A percentile compares a stretch with the other conserved stretches of the same genome.
Evolutionary conservation across 53 echinoderm and acorn worm genomes (phyloP).

Genomic region (Antedon mediterranea): DNA sequence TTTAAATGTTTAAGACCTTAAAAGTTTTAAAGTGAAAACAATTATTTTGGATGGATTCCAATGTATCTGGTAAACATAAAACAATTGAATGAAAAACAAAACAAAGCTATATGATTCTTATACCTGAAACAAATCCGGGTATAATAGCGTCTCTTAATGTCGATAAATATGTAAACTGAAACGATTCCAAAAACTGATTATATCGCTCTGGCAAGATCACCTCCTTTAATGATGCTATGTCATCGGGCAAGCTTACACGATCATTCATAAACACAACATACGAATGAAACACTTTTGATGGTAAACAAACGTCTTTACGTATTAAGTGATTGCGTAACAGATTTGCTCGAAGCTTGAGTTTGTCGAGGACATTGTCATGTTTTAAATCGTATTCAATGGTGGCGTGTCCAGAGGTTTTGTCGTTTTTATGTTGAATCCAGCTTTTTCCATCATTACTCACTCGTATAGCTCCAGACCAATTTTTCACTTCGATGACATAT

Average conservation of each 20-base stretch:
- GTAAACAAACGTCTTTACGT: slow-evolving; percentile 53
- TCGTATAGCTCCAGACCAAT: slow-evolving; percentile 74
- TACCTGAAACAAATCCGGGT: slow-evolving; percentile 87
- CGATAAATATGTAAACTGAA: slow-evolving; percentile 43
- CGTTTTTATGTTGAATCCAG: slow-evolving; percentile 54
- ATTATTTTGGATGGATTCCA: no score
- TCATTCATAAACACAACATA: slow-evolving; percentile 73
- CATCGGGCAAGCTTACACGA: slow-evolving; percentile 27
- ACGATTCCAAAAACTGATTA: slow-evolving; percentile 44
- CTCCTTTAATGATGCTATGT: slow-evolving; percentile 36
- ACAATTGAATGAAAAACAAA: no score
- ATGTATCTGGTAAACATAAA: no score
- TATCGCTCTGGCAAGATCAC: slow-evolving; percentile 45
- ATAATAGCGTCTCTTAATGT: slow-evolving; percentile 52
- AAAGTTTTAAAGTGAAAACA: no score
- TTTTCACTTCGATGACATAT: slow-evolving; percentile 76
- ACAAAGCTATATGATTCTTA: background rate
- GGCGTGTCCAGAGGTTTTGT: slow-evolving; percentile 30
- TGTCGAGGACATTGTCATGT: slow-evolving; percentile 44
- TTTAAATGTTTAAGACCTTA: no score
- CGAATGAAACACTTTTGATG: slow-evolving; percentile 61
- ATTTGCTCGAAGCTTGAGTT: slow-evolving; percentile 56
- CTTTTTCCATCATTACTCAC: slow-evolving; percentile 50
- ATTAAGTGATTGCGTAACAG: slow-evolving; percentile 64
- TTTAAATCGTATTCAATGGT: slow-evolving; percentile 50